Conservation (phyloP, 2,113 vertebrate genomes). For the Campylorhamphus procurvoides region DNA sequence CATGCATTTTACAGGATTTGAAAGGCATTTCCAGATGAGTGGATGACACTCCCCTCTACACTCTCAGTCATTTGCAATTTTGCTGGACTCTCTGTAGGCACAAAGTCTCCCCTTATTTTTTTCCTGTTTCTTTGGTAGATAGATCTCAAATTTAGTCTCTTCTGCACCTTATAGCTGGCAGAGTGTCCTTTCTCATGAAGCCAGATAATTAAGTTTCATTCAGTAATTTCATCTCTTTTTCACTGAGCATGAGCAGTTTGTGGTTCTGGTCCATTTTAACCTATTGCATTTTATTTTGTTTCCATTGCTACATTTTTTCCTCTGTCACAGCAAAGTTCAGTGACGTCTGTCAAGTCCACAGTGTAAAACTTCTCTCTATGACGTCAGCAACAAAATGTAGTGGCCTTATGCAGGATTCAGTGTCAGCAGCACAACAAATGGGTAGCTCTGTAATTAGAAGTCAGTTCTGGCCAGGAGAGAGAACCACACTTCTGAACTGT, state of each 20-base stretch:
- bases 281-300: background rate
- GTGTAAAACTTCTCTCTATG: background rate
- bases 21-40: constrained; percentile 9
- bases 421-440: constrained; percentile 17
- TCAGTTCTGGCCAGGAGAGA: background rate
- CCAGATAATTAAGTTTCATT: background rate
- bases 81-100: background rate
- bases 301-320: background rate
- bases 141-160: background rate
- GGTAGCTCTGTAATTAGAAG: constrained; percentile 63
- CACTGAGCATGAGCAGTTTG: background rate
- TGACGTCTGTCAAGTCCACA: background rate
- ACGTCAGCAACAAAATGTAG: background rate
- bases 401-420: background rate
- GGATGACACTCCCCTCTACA: background rate
- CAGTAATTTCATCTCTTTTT: background rate
- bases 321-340: background rate
- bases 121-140: background rate
- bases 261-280: background rate
- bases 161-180: background rate
- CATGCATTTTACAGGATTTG: constrained; percentile 36
- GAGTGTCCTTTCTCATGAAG: background rate
- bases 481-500: background rate
- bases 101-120: background rate
- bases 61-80: constrained; percentile 40